Evolutionary conservation across 2,888 invertebrate genomes (phyloP).

Genomic region (Cephus runcator): DNA sequence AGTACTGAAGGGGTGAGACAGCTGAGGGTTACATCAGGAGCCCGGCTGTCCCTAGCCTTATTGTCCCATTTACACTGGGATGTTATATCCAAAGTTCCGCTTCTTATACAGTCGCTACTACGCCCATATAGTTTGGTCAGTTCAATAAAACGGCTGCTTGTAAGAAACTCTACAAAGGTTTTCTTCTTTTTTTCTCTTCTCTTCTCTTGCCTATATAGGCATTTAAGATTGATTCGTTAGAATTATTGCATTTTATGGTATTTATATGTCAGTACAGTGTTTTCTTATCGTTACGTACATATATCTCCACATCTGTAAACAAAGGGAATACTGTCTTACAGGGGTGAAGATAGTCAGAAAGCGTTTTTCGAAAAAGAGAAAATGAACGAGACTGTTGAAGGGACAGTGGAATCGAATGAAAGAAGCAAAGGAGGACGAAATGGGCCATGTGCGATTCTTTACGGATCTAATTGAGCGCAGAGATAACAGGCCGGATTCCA

Average conservation of each 20-base stretch:
- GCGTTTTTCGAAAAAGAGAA: background rate
- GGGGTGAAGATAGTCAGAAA: background rate
- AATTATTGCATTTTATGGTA: background rate
- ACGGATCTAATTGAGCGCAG: constrained; percentile 63
- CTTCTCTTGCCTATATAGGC: background rate
- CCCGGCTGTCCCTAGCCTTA: constrained; percentile 21
- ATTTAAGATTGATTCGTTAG: background rate
- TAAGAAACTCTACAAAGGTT: background rate
- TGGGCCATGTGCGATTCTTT: constrained; percentile 58
- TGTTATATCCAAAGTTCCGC: constrained; percentile 11
- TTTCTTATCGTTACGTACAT: background rate
- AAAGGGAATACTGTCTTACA: background rate
- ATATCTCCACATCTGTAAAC: background rate
- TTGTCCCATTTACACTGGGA: constrained; percentile 36
- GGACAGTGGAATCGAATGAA: constrained; percentile 13
- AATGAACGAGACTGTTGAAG: background rate
- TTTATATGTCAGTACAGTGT: background rate
- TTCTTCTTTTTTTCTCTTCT: background rate
- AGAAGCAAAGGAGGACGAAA: constrained; percentile 29
- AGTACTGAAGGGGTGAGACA: constrained; percentile 13
- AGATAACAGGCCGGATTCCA: constrained; percentile 58
- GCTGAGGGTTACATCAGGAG: constrained; percentile 1
- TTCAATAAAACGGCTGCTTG: background rate
- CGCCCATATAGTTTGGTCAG: constrained; percentile 1
- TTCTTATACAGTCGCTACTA: background rate